These are phyloP conservation scores for Darevskia mixta DNA, from an alignment of 2,797 vertebrate genomes.

Conservation along the genomic window DNA sequence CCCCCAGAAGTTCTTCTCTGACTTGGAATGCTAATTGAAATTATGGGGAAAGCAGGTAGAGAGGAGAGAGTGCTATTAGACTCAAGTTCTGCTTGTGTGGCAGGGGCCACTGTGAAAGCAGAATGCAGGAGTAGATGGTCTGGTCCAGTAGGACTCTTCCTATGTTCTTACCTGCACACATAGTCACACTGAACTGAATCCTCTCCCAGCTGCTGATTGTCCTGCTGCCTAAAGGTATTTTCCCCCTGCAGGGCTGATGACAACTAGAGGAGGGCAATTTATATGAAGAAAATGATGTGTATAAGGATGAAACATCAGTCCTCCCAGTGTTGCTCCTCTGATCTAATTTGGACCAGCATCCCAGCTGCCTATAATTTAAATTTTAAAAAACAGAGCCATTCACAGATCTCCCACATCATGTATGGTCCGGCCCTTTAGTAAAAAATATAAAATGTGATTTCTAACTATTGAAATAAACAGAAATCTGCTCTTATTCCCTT, in stretches of 20 bases:
- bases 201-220: background rate
- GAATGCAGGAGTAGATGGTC: too few species aligned
- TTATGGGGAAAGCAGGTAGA: background rate
- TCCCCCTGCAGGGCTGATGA: background rate
- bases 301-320: background rate
- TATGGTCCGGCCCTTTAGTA: background rate
- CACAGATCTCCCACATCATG: background rate
- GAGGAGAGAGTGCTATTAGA: too few species aligned
- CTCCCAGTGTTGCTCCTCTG: background rate
- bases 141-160: too few species aligned
- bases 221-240: background rate
- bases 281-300: background rate
- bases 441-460: background rate
- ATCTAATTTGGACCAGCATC: background rate
- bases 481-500: too few species aligned
- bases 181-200: too few species aligned
- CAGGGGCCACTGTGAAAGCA: too few species aligned
- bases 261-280: background rate
- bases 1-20: background rate
- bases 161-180: too few species aligned
- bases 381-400: background rate
- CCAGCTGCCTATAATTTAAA: background rate
- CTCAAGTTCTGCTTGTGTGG: too few species aligned
- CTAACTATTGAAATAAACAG: too few species aligned
- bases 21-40: background rate